Evolutionary conservation across 2,888 invertebrate species (phyloP), one percentile per base, ranked within the genome.

Genomic region (Chaitophorus viminalis): DNA sequence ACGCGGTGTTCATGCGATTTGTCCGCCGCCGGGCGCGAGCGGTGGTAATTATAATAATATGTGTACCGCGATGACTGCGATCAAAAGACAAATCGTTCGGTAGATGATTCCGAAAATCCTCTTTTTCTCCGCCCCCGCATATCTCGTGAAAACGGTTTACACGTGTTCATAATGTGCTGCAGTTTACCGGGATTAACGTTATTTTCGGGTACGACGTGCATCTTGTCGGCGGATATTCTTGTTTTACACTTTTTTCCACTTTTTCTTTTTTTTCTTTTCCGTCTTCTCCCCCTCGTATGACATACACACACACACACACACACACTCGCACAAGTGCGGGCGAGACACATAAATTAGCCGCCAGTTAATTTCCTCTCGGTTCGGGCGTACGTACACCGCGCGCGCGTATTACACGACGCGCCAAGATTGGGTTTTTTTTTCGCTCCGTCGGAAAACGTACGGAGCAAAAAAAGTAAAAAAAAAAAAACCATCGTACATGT

Each of bases 1-100:
- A n/a, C n/a, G n/a, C n/a, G n/a, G n/a, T n/a, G n/a, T n/a, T 68
- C 84, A n/a, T 76, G 84, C 68, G 84, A 85, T 85, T 85, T 85
- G 84, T 85, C 84, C 31, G 76, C 84, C 31, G 76, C 36, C 52
- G 33, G 52, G 39, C 52, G 8, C 31, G 5, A 54, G 6, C 29
- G 31, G 31, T 60, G 31, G 31, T 60, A 54, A 33, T 33, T 17
- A 31, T 54, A 54, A 72, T 31, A 33, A 72, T 18, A 33, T 1
- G 33, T 33, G 33, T 52, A 9, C 29, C 21, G 39, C 8, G 75
- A 36, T 11, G 77, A 54, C 31, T 39, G 29, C 39, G 60, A 65
- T 83, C 82, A 36, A 60, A 54, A 78, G 78, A 78, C 86, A 78
- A 86, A 86, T 86, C 65, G 78, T 78, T 78, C 70, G 78, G 78